Percentiles rank a stretch among this genome's conserved stretches.
These are phyloP conservation scores for Notamacropus eugenii DNA, from an alignment of 2,797 vertebrate genomes.

Conservation along the genomic window DNA sequence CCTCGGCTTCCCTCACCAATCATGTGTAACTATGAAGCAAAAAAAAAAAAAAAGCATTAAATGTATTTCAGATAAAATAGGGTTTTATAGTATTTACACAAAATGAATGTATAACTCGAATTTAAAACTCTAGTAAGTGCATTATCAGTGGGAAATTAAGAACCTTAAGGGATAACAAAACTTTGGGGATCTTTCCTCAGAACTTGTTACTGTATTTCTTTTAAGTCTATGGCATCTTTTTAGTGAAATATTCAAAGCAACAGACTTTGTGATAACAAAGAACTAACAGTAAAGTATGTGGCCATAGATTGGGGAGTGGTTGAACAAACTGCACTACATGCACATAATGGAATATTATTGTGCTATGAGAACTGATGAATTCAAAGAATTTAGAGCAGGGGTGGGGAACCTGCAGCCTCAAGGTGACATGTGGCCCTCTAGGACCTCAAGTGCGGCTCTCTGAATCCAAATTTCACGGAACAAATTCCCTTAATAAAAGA, in stretches of 20 bases:
- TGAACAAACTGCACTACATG: neutral
- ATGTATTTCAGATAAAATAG: constrained; percentile 37
- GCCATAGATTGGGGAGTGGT: neutral
- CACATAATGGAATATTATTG: neutral
- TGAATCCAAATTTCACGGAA: too few species aligned
- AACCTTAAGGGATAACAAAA: neutral
- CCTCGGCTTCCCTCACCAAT: constrained; percentile 95
- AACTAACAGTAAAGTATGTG: neutral
- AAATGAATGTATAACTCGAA: constrained; percentile 5
- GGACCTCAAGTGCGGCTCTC: too few species aligned
- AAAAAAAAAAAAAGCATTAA: neutral
- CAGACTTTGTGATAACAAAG: neutral
- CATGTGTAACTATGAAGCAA: constrained; percentile 93
- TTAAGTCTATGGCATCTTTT: neutral
- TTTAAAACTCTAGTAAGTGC: constrained; percentile 6
- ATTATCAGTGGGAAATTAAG: neutral
- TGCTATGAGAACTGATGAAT: neutral
- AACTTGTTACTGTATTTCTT: neutral
- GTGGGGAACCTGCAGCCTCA: too few species aligned
- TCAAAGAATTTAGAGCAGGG: neutral
- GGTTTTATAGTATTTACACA: neutral
- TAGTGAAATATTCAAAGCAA: neutral
- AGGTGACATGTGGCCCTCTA: too few species aligned
- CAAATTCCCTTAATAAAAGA: too few species aligned
- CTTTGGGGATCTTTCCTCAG: neutral